Evolutionary conservation across 2,797 vertebrate genomes (phyloP).

Genomic region (Mycteria americana): DNA sequence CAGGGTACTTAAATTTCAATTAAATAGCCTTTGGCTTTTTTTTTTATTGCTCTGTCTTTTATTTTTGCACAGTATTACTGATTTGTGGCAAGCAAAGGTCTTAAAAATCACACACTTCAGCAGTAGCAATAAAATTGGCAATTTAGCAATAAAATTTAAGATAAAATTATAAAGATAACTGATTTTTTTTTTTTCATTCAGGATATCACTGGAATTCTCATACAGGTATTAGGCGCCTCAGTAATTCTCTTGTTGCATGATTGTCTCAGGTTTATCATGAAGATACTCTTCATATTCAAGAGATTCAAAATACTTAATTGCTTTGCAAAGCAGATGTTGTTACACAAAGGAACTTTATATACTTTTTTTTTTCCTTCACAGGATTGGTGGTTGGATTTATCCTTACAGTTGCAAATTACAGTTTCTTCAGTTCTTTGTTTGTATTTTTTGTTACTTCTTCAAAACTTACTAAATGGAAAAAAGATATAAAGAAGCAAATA

Average conservation of each 20-base stretch:
- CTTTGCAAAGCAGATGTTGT: neutral
- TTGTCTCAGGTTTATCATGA: neutral
- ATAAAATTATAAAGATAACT: neutral
- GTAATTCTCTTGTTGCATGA: neutral
- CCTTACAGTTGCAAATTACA: conserved; percentile 92
- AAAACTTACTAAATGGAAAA: conserved; percentile 92
- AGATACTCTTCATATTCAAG: neutral
- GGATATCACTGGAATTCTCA: neutral
- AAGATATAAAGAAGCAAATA: conserved; percentile 83
- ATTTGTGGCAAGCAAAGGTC: neutral
- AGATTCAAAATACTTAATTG: neutral
- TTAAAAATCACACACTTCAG: neutral
- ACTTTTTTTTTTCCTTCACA: conserved; percentile 21
- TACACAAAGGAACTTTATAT: neutral
- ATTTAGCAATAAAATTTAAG: neutral
- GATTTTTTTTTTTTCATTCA: neutral
- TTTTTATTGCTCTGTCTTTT: neutral
- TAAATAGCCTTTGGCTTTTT: neutral
- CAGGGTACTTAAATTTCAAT: neutral
- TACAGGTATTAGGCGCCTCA: neutral
- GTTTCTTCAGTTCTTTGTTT: conserved; percentile 90
- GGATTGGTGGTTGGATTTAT: conserved; percentile 92
- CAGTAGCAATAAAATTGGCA: neutral
- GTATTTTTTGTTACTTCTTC: conserved; percentile 92
- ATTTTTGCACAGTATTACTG: neutral